Conservation (phyloP, 2,113 vertebrate species). For the Tonatia bakeri region DNA sequence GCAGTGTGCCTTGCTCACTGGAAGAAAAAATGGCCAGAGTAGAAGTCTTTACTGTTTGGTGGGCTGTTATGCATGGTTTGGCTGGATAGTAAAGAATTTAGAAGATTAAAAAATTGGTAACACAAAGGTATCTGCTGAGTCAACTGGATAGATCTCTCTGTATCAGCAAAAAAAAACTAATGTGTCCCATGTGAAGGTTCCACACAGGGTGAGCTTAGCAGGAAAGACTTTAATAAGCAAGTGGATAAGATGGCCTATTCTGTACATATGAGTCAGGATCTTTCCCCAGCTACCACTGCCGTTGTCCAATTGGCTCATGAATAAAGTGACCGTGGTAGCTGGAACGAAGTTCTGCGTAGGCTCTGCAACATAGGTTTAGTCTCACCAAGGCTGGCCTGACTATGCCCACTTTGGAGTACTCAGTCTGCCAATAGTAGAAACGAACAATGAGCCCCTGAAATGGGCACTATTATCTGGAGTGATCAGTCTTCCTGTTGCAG, state of each 20-base stretch:
- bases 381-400: not conserved
- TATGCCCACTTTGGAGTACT: not conserved
- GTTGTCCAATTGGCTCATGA: not conserved
- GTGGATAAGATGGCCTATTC: not conserved
- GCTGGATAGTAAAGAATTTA: not conserved
- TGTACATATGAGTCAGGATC: not conserved
- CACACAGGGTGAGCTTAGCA: not conserved
- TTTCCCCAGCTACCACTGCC: not conserved
- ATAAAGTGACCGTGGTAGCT: not conserved
- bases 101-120: not conserved
- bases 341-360: too few species aligned
- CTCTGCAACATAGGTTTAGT: not conserved
- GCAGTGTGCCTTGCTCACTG: not conserved
- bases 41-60: not conserved
- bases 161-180: not conserved
- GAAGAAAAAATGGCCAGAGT: not conserved
- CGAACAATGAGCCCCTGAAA: not conserved
- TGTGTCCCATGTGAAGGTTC: not conserved
- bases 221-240: not conserved
- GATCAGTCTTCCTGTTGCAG: not conserved
- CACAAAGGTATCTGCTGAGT: not conserved
- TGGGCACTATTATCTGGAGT: not conserved
- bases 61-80: not conserved
- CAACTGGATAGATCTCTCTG: not conserved
- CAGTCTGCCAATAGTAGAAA: not conserved